phyloP scores from a whole-genome alignment of 2,888 invertebrate genomes.

The Oasisia sp. region DNA sequence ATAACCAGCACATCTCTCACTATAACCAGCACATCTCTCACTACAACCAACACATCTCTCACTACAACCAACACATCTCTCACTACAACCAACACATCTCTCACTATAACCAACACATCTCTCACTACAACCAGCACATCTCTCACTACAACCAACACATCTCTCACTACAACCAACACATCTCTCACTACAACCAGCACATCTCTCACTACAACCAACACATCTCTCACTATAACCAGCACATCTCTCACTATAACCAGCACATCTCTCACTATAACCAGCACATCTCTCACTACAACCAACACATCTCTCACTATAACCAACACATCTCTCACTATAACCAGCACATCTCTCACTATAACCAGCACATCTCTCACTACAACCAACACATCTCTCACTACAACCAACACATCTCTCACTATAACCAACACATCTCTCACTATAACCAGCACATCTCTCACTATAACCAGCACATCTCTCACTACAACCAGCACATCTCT shows the following conservation, averaged over 20 bases:
- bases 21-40: background rate
- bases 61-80: background rate
- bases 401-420: background rate
- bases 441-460: background rate
- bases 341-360: too few species aligned
- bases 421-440: background rate
- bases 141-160: background rate
- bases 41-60: too few species aligned
- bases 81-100: too few species aligned
- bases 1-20: background rate
- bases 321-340: background rate
- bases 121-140: too few species aligned
- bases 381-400: background rate
- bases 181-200: background rate
- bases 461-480: constrained; percentile 8
- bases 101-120: background rate
- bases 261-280: background rate
- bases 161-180: too few species aligned
- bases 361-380: constrained; percentile 3
- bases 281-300: too few species aligned
- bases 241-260: too few species aligned
- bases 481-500: background rate
- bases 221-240: background rate
- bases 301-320: background rate
- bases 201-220: too few species aligned